phyloP scores from a whole-genome alignment of 2,797 vertebrate genomes.

The Spea hammondii region DNA sequence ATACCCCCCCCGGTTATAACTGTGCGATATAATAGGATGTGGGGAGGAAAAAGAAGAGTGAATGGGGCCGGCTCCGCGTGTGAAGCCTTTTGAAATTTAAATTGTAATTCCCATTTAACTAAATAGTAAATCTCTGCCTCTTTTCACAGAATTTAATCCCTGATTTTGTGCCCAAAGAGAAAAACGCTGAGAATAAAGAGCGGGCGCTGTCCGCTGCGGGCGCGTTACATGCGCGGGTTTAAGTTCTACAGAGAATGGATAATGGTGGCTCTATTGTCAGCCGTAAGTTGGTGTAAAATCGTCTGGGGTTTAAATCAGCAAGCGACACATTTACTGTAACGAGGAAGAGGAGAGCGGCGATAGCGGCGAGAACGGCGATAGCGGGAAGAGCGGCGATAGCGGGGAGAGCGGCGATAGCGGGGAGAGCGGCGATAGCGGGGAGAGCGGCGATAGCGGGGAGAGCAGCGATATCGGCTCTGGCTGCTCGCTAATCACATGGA shows the following conservation, averaged over 20 bases:
- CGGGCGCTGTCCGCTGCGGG: background rate
- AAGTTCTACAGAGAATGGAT: constrained; percentile 2
- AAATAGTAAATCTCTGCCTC: constrained; percentile 43
- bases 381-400: no score
- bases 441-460: no score
- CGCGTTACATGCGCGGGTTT: background rate
- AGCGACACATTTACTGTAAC: constrained; percentile 62
- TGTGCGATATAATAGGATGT: no score
- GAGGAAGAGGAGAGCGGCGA: constrained; percentile 58
- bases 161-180: background rate
- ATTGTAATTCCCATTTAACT: constrained; percentile 53
- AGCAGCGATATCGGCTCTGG: no score
- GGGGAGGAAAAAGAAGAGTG: background rate
- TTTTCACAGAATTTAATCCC: constrained; percentile 45
- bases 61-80: background rate
- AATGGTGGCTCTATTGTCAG: constrained; percentile 3
- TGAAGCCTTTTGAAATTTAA: constrained; percentile 50
- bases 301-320: constrained; percentile 57
- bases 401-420: no score
- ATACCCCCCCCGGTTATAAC: no score
- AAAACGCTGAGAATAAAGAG: background rate
- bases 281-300: constrained; percentile 3
- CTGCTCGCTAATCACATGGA: no score
- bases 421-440: no score
- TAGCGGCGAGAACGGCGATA: no score